Evolutionary conservation across 2,888 invertebrate species (phyloP), one percentile per base, ranked within the genome.

Genomic region (Chrysomela aeneicollis): DNA sequence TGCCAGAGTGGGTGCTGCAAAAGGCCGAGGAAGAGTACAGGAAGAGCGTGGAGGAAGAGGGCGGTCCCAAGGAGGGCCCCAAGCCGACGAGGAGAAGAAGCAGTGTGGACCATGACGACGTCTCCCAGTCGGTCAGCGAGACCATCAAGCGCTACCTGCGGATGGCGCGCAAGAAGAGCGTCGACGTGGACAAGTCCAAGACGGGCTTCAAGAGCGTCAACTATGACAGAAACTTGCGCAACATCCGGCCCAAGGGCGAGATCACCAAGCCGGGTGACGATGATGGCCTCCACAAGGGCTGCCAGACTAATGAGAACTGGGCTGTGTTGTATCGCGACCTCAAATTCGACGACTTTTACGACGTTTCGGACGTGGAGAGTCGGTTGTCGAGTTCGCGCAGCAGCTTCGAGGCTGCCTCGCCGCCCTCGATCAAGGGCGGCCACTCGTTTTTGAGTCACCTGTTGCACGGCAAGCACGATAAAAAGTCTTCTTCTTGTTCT

Each of bases 191-290:
- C 77, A 87, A 92, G 57, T 95, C 94, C 78, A 94, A 94, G 79
- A 88, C 94, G 0, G 93, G 95, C 18, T 95, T 95, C 78, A 94
- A 94, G 79, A 88, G 94, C 0, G 93, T 95, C 18, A 95, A 95
- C 80, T 95, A 95, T 76, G 94, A 95, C 77, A 87, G 92, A 65
- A 94, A 93, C 77, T 84, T 94, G 65, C 85, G 94, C 22, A 92
- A 94, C 72, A 94, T 94, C 66, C 92, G 92, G 77, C 89, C 93
- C 0, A 91, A 91, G 73, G 88, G 90, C 57, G 89, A 89, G 79
- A 90, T 89, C 1, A 89, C 89, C 12, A 91, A 91, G 58, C 88
- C 89, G 0, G 90, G 92, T 18, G 92, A 93, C 73, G 92, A 93
- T 72, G 92, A 93, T 68, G 92, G 89, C 0, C 86, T 88, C 21